Percentiles rank a stretch among this genome's conserved stretches.
These are phyloP conservation scores for Spilogale gracilis DNA, from an alignment of 2,113 vertebrate species.

Conservation along the genomic window DNA sequence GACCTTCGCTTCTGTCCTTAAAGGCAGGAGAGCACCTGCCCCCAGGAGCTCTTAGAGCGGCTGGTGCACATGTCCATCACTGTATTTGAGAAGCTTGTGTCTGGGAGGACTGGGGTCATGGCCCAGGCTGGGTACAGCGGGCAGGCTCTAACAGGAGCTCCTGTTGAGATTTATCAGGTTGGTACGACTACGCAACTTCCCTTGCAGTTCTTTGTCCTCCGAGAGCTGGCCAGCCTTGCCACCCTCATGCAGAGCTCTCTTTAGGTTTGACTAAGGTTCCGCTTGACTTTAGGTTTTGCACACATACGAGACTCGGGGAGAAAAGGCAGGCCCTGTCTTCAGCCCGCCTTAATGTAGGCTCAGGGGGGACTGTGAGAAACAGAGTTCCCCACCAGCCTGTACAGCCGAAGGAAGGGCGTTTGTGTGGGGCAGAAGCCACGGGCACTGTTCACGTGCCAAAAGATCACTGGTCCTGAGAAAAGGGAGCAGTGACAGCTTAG, in stretches of 20 bases:
- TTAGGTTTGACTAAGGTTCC: too few relatives aligned
- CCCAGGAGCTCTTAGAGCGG: neutral
- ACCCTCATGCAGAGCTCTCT: rapidly evolving
- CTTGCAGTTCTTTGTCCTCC: neutral
- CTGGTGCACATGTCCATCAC: neutral
- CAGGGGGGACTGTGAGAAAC: too few relatives aligned
- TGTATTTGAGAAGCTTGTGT: neutral
- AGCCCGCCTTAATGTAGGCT: rapidly evolving
- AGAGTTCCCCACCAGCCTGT: neutral
- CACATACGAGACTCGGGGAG: neutral
- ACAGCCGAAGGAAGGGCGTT: rapidly evolving
- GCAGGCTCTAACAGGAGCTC: neutral
- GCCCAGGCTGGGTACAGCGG: rapidly evolving
- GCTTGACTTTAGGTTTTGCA: neutral
- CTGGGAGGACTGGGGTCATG: neutral
- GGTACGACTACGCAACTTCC: neutral
- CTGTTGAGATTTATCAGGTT: too few relatives aligned
- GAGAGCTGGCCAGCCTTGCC: neutral
- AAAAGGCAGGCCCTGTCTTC: neutral
- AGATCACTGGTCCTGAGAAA: neutral
- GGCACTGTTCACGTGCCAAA: neutral
- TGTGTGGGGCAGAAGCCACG: neutral
- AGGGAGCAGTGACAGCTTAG: neutral
- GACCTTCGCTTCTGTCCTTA: slow-evolving; percentile 28
- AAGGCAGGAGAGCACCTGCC: neutral